A percentile compares a stretch with the other conserved stretches of the same genome.
These are phyloP conservation scores for Geotrupes spiniger DNA, from an alignment of 2,888 invertebrate genomes.

Conservation along the genomic window DNA sequence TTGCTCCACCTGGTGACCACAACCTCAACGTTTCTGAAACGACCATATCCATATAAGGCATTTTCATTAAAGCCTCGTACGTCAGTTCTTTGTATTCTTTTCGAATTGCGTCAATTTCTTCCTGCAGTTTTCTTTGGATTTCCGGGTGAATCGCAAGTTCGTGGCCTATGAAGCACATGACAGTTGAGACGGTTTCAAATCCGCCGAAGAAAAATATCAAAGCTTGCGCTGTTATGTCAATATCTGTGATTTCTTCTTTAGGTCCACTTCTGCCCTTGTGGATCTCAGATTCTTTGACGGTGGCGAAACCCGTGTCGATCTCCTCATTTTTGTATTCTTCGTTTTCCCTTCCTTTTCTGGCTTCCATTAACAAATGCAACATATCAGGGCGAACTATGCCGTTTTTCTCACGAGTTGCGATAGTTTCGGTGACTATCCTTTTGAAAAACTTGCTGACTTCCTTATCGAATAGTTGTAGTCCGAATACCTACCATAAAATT, in stretches of 20 bases:
- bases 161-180: conserved; percentile 45
- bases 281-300: not conserved
- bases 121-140: conserved; percentile 52
- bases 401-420: not conserved
- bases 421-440: not conserved
- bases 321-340: not conserved
- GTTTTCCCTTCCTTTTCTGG: conserved; percentile 12
- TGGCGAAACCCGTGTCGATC: conserved; percentile 10
- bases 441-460: conserved; percentile 8
- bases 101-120: conserved; percentile 51
- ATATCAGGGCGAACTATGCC: too few species aligned
- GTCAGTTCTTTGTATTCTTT: conserved; percentile 49
- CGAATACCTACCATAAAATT: not conserved
- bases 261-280: not conserved
- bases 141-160: conserved; percentile 50
- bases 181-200: conserved; percentile 49
- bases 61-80: conserved; percentile 52
- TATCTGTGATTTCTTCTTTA: conserved; percentile 2
- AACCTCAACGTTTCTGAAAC: conserved; percentile 35
- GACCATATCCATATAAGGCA: conserved; percentile 35
- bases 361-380: too few species aligned
- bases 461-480: not conserved
- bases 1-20: conserved; percentile 33
- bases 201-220: too few species aligned
- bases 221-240: conserved; percentile 38